Base-by-base conservation (phyloP, 2,797 vertebrate genomes). In the Anabacerthia variegaticeps region DNA sequence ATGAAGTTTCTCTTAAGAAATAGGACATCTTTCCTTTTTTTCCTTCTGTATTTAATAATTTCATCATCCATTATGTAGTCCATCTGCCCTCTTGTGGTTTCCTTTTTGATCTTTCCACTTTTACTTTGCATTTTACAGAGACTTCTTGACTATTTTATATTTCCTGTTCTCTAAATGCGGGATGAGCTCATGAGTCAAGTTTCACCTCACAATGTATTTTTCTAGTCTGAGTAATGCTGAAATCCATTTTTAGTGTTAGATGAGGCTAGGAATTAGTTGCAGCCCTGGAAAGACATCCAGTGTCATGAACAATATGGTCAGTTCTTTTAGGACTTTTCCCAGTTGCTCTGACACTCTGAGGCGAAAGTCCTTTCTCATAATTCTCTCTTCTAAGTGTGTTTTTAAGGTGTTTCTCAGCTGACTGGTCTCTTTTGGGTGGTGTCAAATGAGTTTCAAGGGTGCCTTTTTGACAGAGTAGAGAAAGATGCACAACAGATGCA, bases 61-160 rank as follows among this genome's bases (percentile, higher is more conserved):
- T 91, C 67, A 92, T 96, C 88, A 92, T 96, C 72, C 95, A 92
- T 96, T 91, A 96, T 97, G 96, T 92, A 95, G 96, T 94, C 88
- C 93, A 95, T 98, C 96, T 97, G 98, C 97, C 97, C 97, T 96
- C 97, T 98, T 95, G 97, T 97, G 98, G 98, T 96, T 96, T 97
- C 86, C 78, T 74, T 75, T 85, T 89, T 96, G 85, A 85, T 95
- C 87, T 93, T 96, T 94, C 87, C 66, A 88, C 86, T 93, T 93
- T 73, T 84, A 51, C 89, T 96, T 94, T 88, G 72, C 66, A 88
- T 95, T 96, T 97, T 79, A 87, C 63, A 81, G 87, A 89, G 79
- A 80, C 75, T 90, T 82, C 88, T 87, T 69, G 43, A 89, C 78
- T 96, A 95, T 96, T 97, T 96, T 85, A 81, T 94, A 72, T 87